Base-by-base conservation (phyloP, 2,113 vertebrate genomes). In the Puffinus mauretanicus region DNA sequence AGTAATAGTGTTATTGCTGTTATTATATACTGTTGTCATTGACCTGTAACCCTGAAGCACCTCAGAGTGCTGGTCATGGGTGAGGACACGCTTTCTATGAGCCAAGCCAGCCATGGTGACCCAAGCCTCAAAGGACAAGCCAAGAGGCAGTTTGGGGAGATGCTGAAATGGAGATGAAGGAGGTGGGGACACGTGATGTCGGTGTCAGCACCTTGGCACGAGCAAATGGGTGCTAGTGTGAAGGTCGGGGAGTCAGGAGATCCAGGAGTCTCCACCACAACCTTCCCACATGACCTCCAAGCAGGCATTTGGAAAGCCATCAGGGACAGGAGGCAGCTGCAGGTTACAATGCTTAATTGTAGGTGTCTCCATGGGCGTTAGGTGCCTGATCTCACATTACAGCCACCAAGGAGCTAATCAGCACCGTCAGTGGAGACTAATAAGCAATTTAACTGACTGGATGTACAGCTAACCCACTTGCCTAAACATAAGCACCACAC, bases 201-300 rank as follows among this genome's bases (percentile, higher is more conserved):
- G 0, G 20, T 57, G 30, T 52, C 90, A 94, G 61, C 57, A 82
- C 18, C 16, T 9, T 70, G 88, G 24, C 69, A 60, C 1, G 5
- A 66, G 25, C 2, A 0, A 77, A 86, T 30, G 13, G 11, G 27
- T 46, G 30, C 38, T 49, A 73, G 13, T 0, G 0, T 34, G 38
- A 16, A 47, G 47, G 17, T 5, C 0, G 0, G 20, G 64, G 46
- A 83, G 60, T 38, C 2, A 3, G 54, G 66, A 71, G 40, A 72
- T 88, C 57, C 90, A 90, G 70, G 88, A 57, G 32, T 52, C 75
- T 73, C 49, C 34, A 79, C 16, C 73, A 64, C 44, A 82, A 47
- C 57, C 65, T 85, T 87, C 26, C 69, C 8, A 0, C 16, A 4
- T 40, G 60, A 78, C 60, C 18, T 95, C 81, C 57, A 70, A 51